These are phyloP conservation scores for Pseudobourletiella spinata DNA, from an alignment of 1,140 invertebrate genomes.

Conservation along the genomic window DNA sequence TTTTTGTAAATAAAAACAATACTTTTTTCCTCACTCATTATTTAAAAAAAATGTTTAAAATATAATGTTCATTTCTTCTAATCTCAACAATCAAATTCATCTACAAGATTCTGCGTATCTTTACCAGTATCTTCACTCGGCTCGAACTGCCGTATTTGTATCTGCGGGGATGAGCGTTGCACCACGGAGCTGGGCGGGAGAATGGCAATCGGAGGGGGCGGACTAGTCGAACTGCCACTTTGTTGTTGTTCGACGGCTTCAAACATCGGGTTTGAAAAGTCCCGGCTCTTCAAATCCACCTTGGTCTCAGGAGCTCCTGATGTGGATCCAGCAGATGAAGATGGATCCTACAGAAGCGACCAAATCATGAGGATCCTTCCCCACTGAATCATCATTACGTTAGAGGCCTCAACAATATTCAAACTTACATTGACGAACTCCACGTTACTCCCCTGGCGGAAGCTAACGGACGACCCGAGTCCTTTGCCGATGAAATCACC, in stretches of 20 bases:
- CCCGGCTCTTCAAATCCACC: conserved; percentile 43
- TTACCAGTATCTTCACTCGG: conserved; percentile 74
- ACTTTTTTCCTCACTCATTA: background rate
- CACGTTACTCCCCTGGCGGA: conserved; percentile 86
- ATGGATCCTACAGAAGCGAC: background rate
- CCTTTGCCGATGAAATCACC: conserved; percentile 49
- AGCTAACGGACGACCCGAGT: conserved; percentile 71
- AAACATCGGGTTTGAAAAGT: conserved; percentile 95
- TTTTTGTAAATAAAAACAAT: too few relatives aligned
- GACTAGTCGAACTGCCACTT: conserved; percentile 7
- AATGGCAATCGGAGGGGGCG: conserved; percentile 47
- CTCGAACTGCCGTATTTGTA: conserved; percentile 67
- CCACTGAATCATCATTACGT: too few relatives aligned
- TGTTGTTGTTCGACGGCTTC: conserved; percentile 59
- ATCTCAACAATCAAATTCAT: conserved; percentile 39
- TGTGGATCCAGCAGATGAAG: conserved; percentile 4
- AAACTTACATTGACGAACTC: conserved; percentile 55
- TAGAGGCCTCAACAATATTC: too few relatives aligned
- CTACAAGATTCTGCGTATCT: conserved; percentile 80
- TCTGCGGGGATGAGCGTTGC: conserved; percentile 61
- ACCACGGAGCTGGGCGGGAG: conserved; percentile 69
- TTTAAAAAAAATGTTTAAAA: background rate
- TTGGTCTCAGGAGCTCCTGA: conserved; percentile 11
- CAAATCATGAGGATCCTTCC: too few relatives aligned
- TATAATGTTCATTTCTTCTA: conserved; percentile 2